Evolutionary conservation across 2,888 invertebrate species (phyloP).

Genomic region (Rhodophaea formosa): DNA sequence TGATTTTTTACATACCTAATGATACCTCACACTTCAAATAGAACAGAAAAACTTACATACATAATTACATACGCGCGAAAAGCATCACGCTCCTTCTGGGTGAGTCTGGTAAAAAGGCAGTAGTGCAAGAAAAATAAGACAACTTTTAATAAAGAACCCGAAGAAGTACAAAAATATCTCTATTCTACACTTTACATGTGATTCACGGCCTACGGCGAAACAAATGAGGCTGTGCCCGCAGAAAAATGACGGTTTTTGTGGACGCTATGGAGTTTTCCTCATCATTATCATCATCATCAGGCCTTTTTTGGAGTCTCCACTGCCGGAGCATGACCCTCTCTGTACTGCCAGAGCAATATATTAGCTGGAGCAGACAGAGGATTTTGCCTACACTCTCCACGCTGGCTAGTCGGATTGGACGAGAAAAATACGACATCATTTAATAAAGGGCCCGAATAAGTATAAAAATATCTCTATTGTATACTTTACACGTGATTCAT

Average conservation of each 20-base stretch:
- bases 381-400: too few species aligned
- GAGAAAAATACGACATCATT: neutral
- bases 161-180: neutral
- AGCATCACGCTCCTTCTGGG: neutral
- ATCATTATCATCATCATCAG: too few species aligned
- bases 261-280: conserved; percentile 4
- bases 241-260: conserved; percentile 13
- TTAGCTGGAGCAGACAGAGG: too few species aligned
- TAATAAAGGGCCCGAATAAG: neutral
- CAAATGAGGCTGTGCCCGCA: conserved; percentile 9
- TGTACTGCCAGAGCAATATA: too few species aligned
- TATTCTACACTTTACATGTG: conserved; percentile 3
- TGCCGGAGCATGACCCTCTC: too few species aligned
- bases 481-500: conserved; percentile 4
- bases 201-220: neutral
- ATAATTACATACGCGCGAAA: neutral
- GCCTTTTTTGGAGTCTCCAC: too few species aligned
- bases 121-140: neutral
- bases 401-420: too few species aligned
- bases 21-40: too few species aligned
- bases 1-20: too few species aligned
- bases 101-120: neutral
- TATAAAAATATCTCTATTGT: neutral
- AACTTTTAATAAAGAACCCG: neutral
- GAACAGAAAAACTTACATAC: neutral